Base-by-base conservation (phyloP, 2,797 vertebrate genomes). In the Heliangelus exortis region DNA sequence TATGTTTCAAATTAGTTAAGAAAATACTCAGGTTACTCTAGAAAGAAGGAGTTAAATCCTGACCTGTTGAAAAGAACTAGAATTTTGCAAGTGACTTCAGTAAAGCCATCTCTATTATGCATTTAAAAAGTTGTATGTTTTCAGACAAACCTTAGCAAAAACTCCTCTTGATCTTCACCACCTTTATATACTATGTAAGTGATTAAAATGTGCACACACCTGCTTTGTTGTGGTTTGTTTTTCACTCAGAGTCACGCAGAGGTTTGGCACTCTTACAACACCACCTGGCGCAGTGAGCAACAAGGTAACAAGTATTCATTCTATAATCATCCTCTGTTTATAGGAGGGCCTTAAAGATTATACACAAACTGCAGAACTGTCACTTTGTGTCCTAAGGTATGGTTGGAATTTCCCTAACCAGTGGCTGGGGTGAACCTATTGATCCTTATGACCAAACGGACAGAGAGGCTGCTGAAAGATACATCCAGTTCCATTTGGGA, bases 401-500 rank as follows among this genome's bases (percentile, higher is more conserved):
- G 96, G 96, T 99, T 31, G 99, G 99, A 73, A 99, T 99, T 94
- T 99, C 99, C 82, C 92, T 99, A 84, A 98, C 98, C 1, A 99
- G 98, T 12, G 97, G 98, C 43, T 99, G 99, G 99, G 99, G 99
- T 4, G 99, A 99, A 48, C 99, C 99, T 1, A 97, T 99, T 81
- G 99, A 99, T 87, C 97, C 99, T 53, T 98, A 97, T 65, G 98
- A 98, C 96, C 98, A 98, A 67, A 98, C 98, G 80, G 99, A 99
- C 77, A 96, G 98, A 12, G 99, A 99, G 29, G 99, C 99, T 67
- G 99, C 99, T 4, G 99, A 99, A 95, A 97, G 99, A 97, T 99
- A 99, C 26, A 98, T 99, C 34, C 99, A 99, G 85, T 99, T 99
- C 97, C 98, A 98, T 88, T 87, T 99, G 81, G 99, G 99, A 88